Evolutionary conservation across 2,888 invertebrate species (phyloP).

Genomic region (Plagodis dolabraria): DNA sequence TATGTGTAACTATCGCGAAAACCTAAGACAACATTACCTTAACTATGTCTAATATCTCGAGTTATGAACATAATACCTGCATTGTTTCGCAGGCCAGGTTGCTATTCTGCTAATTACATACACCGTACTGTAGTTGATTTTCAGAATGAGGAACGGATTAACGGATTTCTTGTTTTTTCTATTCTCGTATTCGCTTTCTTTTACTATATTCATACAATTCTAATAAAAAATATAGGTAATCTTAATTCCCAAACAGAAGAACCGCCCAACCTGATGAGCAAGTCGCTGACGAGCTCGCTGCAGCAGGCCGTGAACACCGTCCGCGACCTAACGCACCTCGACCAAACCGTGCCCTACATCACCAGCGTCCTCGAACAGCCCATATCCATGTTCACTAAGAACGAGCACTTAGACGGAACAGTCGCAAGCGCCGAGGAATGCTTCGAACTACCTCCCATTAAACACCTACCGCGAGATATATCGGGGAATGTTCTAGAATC

Average conservation of each 20-base stretch:
- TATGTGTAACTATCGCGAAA: no score
- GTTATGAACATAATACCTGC: no score
- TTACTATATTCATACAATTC: no score
- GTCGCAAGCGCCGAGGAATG: conserved; percentile 89
- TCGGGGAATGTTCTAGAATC: conserved; percentile 72
- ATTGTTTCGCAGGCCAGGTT: no score
- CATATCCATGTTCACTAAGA: conserved; percentile 64
- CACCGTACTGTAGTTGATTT: no score
- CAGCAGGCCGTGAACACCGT: conserved; percentile 78
- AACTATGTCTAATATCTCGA: no score
- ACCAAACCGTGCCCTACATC: conserved; percentile 72
- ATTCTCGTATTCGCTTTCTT: no score
- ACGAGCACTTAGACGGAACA: conserved; percentile 62
- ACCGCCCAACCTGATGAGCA: conserved; percentile 69
- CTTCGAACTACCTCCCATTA: conserved; percentile 87
- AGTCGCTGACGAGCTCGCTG: conserved; percentile 71
- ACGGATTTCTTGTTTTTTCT: no score
- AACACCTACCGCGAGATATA: conserved; percentile 75
- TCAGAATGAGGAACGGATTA: no score
- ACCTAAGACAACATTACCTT: no score
- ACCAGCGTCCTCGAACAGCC: conserved; percentile 73
- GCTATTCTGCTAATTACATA: no score
- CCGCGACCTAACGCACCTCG: conserved; percentile 66
- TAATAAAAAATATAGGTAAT: conserved; percentile 1
- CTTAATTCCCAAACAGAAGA: conserved; percentile 57